phyloP scores from a whole-genome alignment of 2,797 vertebrate species.

The Cottoperca gobio region DNA sequence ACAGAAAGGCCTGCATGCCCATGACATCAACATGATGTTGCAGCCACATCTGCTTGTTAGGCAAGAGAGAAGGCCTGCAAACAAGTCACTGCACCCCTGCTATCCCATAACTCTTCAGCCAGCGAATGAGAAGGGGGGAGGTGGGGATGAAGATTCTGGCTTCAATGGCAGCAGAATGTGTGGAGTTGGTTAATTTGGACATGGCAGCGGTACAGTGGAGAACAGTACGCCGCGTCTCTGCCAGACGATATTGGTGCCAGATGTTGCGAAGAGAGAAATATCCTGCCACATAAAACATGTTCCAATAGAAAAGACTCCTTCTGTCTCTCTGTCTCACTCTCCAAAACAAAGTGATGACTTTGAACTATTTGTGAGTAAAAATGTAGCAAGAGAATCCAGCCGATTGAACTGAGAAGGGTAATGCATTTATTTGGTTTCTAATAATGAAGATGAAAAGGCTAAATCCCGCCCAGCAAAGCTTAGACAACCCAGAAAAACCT shows the following conservation, averaged over 20 bases:
- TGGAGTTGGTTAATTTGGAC: conserved; percentile 87
- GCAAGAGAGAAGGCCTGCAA: conserved; percentile 63
- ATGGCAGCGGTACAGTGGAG: conserved; percentile 87
- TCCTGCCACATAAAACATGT: conserved; percentile 86
- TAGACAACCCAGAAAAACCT: conserved; percentile 7
- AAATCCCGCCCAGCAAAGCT: conserved; percentile 1
- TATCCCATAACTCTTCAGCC: conserved; percentile 71
- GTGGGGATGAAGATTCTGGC: conserved; percentile 75
- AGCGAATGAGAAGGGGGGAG: conserved; percentile 41
- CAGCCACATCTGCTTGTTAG: conserved; percentile 74
- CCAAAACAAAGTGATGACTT: conserved; percentile 74
- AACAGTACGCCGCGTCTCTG: conserved; percentile 80
- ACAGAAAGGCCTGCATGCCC: conserved; percentile 28
- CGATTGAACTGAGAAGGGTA: conserved; percentile 64
- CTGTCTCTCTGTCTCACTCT: conserved; percentile 48
- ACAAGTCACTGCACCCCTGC: conserved; percentile 66
- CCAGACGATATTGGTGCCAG: conserved; percentile 89
- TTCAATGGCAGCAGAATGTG: conserved; percentile 84
- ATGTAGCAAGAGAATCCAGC: conserved; percentile 46
- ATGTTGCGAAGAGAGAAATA: conserved; percentile 85
- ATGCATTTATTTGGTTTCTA: conserved; percentile 26
- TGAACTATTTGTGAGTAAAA: conserved; percentile 72
- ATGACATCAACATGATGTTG: conserved; percentile 61
- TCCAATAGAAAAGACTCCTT: conserved; percentile 79
- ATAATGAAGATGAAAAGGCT: conserved; percentile 36